Percentiles rank a stretch among this genome's conserved stretches.
Evolutionary conservation across 2,113 vertebrate genomes (phyloP).

Genomic region (Brienomyrus longianalis): DNA sequence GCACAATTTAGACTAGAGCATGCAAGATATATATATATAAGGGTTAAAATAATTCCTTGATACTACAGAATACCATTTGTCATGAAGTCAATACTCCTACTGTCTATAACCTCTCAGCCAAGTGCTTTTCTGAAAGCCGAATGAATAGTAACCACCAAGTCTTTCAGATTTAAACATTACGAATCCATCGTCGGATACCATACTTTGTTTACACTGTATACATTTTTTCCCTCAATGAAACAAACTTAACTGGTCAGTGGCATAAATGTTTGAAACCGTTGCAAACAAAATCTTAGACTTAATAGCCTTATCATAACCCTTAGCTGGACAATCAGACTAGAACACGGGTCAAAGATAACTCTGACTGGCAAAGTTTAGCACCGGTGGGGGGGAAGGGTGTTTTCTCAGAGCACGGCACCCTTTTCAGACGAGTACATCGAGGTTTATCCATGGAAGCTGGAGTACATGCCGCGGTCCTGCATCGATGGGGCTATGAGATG

Average conservation of each 20-base stretch:
- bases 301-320: background rate
- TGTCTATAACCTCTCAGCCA: background rate
- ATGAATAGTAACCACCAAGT: background rate
- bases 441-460: background rate
- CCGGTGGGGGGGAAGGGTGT: background rate
- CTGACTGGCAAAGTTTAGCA: background rate
- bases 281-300: background rate
- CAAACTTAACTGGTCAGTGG: background rate
- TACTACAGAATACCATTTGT: background rate
- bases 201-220: background rate
- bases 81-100: background rate
- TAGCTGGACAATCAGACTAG: background rate
- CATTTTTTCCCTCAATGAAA: background rate
- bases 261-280: background rate
- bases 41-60: background rate
- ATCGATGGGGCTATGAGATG: background rate
- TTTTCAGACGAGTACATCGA: background rate
- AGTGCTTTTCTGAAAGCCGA: background rate
- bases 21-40: constrained; percentile 13
- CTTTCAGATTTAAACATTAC: background rate
- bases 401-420: background rate
- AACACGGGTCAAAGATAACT: background rate
- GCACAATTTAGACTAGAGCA: constrained; percentile 23
- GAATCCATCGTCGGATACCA: background rate
- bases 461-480: background rate